These are phyloP conservation scores for Python bivittatus DNA, from an alignment of 2,113 vertebrate genomes.

Conservation along the genomic window DNA sequence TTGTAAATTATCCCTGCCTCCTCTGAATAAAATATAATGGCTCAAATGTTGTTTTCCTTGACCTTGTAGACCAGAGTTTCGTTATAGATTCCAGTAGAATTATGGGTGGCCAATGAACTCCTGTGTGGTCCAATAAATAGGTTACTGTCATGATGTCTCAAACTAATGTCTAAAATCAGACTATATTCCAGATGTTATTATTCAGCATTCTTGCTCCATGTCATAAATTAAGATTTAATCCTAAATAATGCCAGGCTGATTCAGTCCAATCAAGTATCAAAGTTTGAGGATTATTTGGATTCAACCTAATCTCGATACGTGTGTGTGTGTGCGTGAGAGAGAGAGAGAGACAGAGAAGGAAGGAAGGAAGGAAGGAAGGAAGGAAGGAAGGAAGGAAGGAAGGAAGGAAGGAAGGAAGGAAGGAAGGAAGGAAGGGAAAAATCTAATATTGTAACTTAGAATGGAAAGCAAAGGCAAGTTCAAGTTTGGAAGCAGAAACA, in stretches of 20 bases:
- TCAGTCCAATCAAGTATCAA: slow-evolving; percentile 12
- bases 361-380: no score
- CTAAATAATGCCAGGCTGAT: slow-evolving; percentile 1
- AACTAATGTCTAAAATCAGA: neutral
- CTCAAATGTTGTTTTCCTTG: slow-evolving; percentile 22
- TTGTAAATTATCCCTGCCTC: slow-evolving; percentile 22
- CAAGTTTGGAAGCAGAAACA: neutral
- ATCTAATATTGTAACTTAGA: neutral
- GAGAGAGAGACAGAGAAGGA: accelerated
- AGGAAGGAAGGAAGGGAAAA: neutral
- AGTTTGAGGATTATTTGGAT: neutral
- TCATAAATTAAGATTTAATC: slow-evolving; percentile 30
- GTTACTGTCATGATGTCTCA: neutral
- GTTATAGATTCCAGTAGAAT: accelerated
- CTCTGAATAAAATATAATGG: slow-evolving; percentile 35
- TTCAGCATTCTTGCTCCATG: slow-evolving; percentile 3
- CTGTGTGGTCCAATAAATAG: neutral
- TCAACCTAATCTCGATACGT: slow-evolving; percentile 9
- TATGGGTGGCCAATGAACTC: neutral
- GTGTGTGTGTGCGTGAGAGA: no score
- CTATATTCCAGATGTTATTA: neutral
- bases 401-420: neutral
- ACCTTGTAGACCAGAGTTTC: slow-evolving; percentile 3
- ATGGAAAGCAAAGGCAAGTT: neutral
- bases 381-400: neutral